Base-by-base conservation (phyloP, 2,888 invertebrate species). In the Trissolcus brochymenae region DNA sequence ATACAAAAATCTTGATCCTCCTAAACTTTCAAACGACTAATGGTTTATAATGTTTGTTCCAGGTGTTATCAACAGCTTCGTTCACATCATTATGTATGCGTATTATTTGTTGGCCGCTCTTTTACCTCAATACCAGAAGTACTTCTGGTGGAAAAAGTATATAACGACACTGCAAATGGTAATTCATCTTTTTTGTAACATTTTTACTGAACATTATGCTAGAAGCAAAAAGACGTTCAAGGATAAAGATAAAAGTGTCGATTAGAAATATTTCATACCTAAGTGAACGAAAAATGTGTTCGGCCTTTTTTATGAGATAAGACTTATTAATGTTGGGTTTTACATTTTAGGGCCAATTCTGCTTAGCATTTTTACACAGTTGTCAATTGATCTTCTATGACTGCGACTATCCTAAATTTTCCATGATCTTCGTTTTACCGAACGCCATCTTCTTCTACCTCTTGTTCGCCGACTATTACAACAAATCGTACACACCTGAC, bases 401-500 rank as follows among this genome's bases (percentile, higher is more conserved):
- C 82, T 98, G 98, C 90, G 94, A 95, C 60, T 98, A 96, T 88
- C 98, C 98, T 2, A 91, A 93, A 81, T 95, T 94, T 93, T 93
- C 94, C 7, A 92, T 95, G 50, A 92, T 93, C 85, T 94, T 97
- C 89, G 97, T 96, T 60, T 92, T 96, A 17, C 94, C 95, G 9
- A 98, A 98, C 90, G 96, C 96, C 9, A 92, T 97, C 62, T 95
- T 98, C 92, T 98, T 98, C 91, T 96, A 97, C 89, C 93, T 95
- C 87, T 92, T 98, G 78, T 98, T 98, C 91, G 93, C 94, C 76
- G 95, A 97, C 85, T 98, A 98, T 91, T 98, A 98, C 90, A 94
- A 94, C 83, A 93, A 94, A 85, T 93, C 95, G 0, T 96, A 95
- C 87, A 77, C 77, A 1, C 50, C 79, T 76, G 13, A 78, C 74